These are phyloP conservation scores for Thera britannica DNA, from an alignment of 2,888 invertebrate genomes.

Conservation along the genomic window DNA sequence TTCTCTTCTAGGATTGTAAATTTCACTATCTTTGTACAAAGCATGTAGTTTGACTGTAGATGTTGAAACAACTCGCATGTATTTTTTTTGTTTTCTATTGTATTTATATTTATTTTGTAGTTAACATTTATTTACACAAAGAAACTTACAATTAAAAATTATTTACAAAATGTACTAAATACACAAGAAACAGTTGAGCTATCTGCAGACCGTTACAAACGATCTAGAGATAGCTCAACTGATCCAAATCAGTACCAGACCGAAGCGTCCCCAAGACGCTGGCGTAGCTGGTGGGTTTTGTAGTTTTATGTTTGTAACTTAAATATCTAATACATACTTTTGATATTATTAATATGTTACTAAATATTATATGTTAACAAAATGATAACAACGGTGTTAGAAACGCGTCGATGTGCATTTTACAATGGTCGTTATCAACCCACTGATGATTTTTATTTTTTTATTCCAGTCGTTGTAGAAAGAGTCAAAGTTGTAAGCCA, in stretches of 20 bases:
- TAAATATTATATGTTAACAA: conserved; percentile 3
- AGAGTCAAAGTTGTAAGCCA: too few relatives aligned
- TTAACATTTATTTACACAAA: too few relatives aligned
- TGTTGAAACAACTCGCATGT: conserved; percentile 9
- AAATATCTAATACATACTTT: not conserved
- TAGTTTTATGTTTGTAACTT: not conserved
- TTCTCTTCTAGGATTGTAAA: conserved; percentile 9
- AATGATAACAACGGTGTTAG: not conserved
- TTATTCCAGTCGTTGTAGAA: too few relatives aligned
- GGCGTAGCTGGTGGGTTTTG: not conserved
- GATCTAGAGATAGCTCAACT: too few relatives aligned
- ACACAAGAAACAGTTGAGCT: too few relatives aligned
- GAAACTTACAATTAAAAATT: too few relatives aligned
- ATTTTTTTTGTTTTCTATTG: not conserved
- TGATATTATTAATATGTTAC: not conserved
- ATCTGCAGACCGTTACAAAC: too few relatives aligned
- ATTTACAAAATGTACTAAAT: too few relatives aligned
- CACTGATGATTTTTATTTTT: too few relatives aligned
- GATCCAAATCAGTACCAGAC: too few relatives aligned
- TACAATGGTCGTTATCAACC: not conserved
- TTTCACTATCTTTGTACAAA: conserved; percentile 5
- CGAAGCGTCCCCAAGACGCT: too few relatives aligned
- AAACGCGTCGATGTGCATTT: not conserved
- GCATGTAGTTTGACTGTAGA: conserved; percentile 15
- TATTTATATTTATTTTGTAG: not conserved